Percentiles rank a stretch among this genome's conserved stretches.
These are phyloP conservation scores for Pogonomyrmex barbatus DNA, from an alignment of 1,140 invertebrate species.

Conservation along the genomic window DNA sequence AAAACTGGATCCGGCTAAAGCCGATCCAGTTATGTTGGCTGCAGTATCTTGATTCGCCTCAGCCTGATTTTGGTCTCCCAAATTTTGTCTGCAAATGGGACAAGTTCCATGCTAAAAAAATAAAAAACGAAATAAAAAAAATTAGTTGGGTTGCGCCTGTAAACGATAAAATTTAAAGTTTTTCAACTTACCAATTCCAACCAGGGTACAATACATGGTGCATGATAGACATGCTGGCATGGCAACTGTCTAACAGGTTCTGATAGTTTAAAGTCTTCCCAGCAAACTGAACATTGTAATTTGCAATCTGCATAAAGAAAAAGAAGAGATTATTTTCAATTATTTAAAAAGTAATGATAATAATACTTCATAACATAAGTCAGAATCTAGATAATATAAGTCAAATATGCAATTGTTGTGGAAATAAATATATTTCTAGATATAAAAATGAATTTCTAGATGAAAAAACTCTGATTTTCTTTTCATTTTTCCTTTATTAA, in stretches of 20 bases:
- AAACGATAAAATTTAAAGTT: background rate
- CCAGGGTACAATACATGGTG: slow-evolving; percentile 97
- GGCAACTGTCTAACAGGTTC: slow-evolving; percentile 95
- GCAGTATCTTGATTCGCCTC: slow-evolving; percentile 84
- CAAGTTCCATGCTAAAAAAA: slow-evolving; percentile 94
- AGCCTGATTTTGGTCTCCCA: slow-evolving; percentile 87
- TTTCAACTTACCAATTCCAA: slow-evolving; percentile 91
- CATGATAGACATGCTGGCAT: slow-evolving; percentile 97
- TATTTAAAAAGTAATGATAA: background rate
- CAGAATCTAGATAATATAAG: background rate
- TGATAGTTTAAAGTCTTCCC: slow-evolving; percentile 95
- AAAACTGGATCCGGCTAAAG: slow-evolving; percentile 85
- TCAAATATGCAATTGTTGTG: background rate
- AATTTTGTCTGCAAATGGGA: slow-evolving; percentile 95
- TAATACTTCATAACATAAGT: background rate
- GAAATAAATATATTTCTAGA: background rate
- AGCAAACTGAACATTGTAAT: slow-evolving; percentile 98
- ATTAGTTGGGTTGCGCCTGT: background rate
- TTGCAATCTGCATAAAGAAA: slow-evolving; percentile 88
- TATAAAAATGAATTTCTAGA: too few relatives aligned
- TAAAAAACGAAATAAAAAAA: background rate
- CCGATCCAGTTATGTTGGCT: slow-evolving; percentile 83
- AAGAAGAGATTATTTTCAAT: background rate
- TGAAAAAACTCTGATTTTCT: background rate
- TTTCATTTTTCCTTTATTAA: background rate